These are phyloP conservation scores for Andrena marginata DNA, from an alignment of 2,888 invertebrate species.

Conservation along the genomic window DNA sequence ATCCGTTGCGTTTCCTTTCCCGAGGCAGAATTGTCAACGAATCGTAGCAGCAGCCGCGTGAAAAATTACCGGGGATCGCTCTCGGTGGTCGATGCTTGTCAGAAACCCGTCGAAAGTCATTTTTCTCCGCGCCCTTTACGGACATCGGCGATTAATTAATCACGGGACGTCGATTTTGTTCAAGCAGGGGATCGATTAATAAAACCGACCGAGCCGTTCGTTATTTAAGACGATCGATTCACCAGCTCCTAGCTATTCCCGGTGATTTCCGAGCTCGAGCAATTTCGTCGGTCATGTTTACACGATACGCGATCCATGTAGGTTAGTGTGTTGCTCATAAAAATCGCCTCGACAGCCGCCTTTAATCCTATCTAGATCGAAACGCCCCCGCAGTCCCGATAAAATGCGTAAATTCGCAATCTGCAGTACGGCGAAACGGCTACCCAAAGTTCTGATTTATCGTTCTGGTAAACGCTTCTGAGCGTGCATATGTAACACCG, in stretches of 20 bases:
- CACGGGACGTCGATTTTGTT: conserved; percentile 47
- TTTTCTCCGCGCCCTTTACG: conserved; percentile 36
- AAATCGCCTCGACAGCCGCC: conserved; percentile 23
- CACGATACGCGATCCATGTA: background rate
- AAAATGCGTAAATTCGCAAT: conserved; percentile 42
- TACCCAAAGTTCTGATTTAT: conserved; percentile 39
- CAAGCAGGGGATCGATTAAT: conserved; percentile 46
- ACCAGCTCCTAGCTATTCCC: background rate
- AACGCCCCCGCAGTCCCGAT: conserved; percentile 10
- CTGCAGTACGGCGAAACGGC: background rate
- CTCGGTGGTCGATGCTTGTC: background rate
- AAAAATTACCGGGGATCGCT: conserved; percentile 38
- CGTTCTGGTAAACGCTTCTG: background rate
- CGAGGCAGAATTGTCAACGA: conserved; percentile 15
- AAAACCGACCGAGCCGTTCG: conserved; percentile 35
- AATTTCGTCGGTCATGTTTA: conserved; percentile 25
- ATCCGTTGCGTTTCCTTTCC: background rate
- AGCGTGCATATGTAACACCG: background rate
- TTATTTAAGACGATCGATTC: conserved; percentile 42
- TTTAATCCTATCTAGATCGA: conserved; percentile 34
- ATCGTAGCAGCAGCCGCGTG: conserved; percentile 14
- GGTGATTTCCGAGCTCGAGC: background rate
- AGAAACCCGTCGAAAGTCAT: conserved; percentile 21
- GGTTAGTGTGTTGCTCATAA: conserved; percentile 5
- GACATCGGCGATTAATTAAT: conserved; percentile 47